Conservation (phyloP, 2,888 invertebrate genomes). For the Agonopterix arenella region DNA sequence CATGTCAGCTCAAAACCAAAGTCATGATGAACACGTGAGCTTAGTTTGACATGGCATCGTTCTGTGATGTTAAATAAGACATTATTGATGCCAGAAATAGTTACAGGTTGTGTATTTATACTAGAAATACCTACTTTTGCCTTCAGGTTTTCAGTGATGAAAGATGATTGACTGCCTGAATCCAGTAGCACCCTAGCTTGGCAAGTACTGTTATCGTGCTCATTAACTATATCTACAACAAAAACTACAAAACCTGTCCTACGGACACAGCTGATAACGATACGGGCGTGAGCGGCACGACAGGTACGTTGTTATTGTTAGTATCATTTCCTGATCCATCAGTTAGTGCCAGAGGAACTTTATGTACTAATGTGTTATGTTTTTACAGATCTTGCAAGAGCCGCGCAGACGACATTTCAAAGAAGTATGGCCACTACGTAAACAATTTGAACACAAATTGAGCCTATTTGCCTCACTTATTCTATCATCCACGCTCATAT, state of each 20-base stretch:
- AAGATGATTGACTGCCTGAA: no score
- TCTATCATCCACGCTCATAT: background rate
- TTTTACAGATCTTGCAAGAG: background rate
- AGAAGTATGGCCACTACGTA: background rate
- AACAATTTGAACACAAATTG: constrained; percentile 1
- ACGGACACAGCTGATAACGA: background rate
- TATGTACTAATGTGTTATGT: constrained; percentile 4
- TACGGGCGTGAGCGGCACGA: background rate
- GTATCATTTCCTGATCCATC: background rate
- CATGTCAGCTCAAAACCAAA: no score
- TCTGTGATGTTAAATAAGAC: no score
- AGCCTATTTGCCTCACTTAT: background rate
- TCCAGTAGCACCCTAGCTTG: no score
- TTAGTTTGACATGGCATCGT: no score
- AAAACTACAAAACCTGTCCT: constrained; percentile 1
- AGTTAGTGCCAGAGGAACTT: background rate
- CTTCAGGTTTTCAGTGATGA: no score
- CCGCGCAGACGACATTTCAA: background rate
- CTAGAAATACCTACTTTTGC: no score
- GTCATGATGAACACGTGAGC: no score
- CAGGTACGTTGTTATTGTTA: background rate
- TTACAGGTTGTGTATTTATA: no score
- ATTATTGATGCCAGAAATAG: no score
- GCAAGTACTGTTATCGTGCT: no score
- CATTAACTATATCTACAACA: background rate